phyloP scores from a whole-genome alignment of 2,113 vertebrate genomes.

The Coptodon bakossiorum region DNA sequence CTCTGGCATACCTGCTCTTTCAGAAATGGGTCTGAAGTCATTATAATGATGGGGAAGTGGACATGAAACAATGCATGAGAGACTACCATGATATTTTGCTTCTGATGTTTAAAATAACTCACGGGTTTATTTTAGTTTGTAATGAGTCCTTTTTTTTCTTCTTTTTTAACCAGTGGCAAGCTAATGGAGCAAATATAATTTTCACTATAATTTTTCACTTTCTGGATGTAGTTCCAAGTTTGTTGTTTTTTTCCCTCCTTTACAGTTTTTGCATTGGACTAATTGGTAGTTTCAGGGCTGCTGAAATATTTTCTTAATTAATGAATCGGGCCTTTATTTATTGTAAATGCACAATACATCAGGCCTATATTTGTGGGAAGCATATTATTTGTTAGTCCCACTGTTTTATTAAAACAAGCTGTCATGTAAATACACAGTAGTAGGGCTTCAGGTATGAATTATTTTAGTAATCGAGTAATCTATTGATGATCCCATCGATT shows the following conservation, averaged over 20 bases:
- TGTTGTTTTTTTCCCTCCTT: neutral
- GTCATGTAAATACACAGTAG: neutral
- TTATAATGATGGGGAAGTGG: neutral
- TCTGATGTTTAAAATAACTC: conserved; percentile 8
- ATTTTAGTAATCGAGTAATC: neutral
- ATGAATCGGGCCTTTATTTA: neutral
- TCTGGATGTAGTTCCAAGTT: neutral
- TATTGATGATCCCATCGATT: neutral
- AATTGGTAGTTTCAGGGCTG: neutral
- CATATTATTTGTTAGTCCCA: neutral
- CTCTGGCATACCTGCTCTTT: neutral
- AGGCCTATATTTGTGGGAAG: neutral
- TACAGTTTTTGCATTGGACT: neutral
- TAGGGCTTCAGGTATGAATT: neutral
- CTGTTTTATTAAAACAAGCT: neutral
- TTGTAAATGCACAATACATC: neutral
- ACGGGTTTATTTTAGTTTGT: neutral
- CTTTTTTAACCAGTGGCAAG: neutral
- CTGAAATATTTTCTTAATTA: neutral
- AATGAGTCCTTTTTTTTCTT: neutral
- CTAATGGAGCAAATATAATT: neutral
- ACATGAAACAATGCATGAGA: neutral
- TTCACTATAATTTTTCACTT: neutral
- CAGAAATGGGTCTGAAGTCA: neutral
- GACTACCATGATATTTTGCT: neutral